Conservation (phyloP, 2,888 invertebrate species). For the Gortyna flavago region DNA sequence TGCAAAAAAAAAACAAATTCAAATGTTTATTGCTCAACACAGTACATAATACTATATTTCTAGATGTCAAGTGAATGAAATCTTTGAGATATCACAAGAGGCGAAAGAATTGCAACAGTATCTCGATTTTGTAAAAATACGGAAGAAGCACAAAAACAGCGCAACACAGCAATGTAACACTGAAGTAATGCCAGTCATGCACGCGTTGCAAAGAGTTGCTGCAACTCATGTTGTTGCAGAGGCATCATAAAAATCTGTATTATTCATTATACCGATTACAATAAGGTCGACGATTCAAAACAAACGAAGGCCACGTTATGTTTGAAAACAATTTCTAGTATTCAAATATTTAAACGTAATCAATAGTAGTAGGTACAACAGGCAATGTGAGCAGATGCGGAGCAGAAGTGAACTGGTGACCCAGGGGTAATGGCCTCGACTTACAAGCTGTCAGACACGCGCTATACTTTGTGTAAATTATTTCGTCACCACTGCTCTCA, state of each 20-base stretch:
- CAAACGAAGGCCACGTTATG: conserved; percentile 46
- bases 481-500: neutral
- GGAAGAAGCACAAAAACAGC: neutral
- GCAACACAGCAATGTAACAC: neutral
- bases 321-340: conserved; percentile 51
- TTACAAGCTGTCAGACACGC: neutral
- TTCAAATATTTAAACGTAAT: conserved; percentile 48
- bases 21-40: no score
- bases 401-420: no score
- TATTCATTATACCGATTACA: conserved; percentile 11
- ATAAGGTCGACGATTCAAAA: conserved; percentile 47
- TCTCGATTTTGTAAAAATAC: neutral
- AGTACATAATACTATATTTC: no score
- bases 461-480: neutral
- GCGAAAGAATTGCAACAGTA: neutral
- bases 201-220: conserved; percentile 12
- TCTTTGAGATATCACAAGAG: neutral
- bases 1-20: no score
- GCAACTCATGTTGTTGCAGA: neutral
- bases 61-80: no score
- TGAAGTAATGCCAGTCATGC: neutral
- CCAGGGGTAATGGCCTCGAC: neutral
- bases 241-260: conserved; percentile 8
- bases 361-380: neutral
- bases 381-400: neutral